Evolutionary conservation across 1,140 invertebrate genomes (phyloP).

Genomic region (Apis florea): DNA sequence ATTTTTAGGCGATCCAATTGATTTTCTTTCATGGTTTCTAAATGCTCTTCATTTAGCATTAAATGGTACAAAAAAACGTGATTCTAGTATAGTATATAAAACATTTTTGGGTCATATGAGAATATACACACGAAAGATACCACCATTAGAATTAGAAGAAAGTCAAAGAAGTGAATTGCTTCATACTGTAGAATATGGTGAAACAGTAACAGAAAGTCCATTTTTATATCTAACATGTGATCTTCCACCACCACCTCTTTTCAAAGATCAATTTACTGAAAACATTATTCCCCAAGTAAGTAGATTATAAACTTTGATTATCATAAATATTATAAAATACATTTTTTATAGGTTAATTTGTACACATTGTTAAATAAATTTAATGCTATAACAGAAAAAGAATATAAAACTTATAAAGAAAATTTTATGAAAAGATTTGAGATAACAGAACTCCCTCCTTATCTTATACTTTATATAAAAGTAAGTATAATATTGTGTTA

Average conservation of each 20-base stretch:
- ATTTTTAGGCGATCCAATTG: constrained; percentile 93
- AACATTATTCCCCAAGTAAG: constrained; percentile 98
- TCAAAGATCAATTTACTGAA: constrained; percentile 97
- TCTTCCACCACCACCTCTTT: constrained; percentile 96
- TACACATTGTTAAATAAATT: constrained; percentile 97
- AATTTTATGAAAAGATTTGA: constrained; percentile 99
- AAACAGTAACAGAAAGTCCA: constrained; percentile 92
- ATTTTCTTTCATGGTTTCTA: constrained; percentile 98
- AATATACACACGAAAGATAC: constrained; percentile 96
- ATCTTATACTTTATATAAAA: constrained; percentile 98
- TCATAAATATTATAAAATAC: background rate
- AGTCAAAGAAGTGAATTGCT: constrained; percentile 90
- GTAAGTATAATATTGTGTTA: constrained; percentile 71
- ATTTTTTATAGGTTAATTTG: constrained; percentile 90
- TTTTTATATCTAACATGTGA: constrained; percentile 98
- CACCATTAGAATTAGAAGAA: constrained; percentile 95
- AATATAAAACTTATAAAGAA: constrained; percentile 99
- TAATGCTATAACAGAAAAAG: constrained; percentile 96
- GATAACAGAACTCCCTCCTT: constrained; percentile 96
- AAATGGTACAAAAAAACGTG: constrained; percentile 91
- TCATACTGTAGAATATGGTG: constrained; percentile 92
- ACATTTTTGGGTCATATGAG: constrained; percentile 97
- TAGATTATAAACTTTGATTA: background rate
- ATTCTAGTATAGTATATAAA: constrained; percentile 96
- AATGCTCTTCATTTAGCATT: constrained; percentile 95